These are phyloP conservation scores for Prionace glauca DNA, from an alignment of 2,797 vertebrate genomes.

Conservation along the genomic window DNA sequence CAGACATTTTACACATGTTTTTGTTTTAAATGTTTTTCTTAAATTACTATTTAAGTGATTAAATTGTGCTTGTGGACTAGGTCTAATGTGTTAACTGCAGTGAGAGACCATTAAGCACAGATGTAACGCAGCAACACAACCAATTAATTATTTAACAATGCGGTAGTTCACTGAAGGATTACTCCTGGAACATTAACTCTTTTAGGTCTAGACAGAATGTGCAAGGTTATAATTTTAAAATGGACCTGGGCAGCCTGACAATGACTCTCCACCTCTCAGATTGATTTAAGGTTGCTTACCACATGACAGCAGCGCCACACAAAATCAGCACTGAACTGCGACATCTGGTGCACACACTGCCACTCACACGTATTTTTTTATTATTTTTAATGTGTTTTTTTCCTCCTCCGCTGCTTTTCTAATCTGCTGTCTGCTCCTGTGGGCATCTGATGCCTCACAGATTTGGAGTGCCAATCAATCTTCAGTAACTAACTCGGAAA, in stretches of 20 bases:
- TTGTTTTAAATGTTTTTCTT: constrained; percentile 34
- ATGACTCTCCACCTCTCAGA: not conserved
- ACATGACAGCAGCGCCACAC: not conserved
- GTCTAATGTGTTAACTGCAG: constrained; percentile 35
- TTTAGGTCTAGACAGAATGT: not conserved
- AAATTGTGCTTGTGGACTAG: constrained; percentile 16
- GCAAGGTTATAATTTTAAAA: not conserved
- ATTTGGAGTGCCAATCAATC: not conserved
- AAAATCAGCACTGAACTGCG: not conserved
- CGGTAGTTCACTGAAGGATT: constrained; percentile 23
- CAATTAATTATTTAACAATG: constrained; percentile 35
- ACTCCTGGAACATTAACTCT: constrained; percentile 1
- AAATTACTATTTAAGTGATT: constrained; percentile 26
- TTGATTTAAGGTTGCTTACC: not conserved
- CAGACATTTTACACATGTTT: constrained; percentile 35
- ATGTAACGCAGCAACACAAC: constrained; percentile 27
- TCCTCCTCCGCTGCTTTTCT: not conserved
- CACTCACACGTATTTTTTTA: not conserved
- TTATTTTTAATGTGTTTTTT: not conserved
- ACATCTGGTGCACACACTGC: not conserved
- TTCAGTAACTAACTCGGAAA: not conserved
- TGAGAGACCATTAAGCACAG: constrained; percentile 27
- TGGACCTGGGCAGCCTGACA: not conserved
- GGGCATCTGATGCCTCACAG: not conserved
- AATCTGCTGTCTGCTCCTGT: not conserved